A percentile compares a stretch with the other conserved stretches of the same genome.
phyloP scores from a whole-genome alignment of 2,113 vertebrate genomes.

The Antigone vipio region DNA sequence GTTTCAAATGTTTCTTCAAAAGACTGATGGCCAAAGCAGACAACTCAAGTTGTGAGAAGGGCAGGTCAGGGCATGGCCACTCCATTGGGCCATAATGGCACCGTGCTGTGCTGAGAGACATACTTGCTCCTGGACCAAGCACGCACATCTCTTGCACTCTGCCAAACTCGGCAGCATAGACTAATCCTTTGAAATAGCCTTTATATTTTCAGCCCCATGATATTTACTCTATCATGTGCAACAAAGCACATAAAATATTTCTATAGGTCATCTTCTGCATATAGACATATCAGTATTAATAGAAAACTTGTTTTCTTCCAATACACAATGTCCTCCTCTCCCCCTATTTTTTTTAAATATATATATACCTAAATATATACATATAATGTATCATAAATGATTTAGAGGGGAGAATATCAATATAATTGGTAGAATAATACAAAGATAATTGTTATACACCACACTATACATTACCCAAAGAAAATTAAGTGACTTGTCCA shows the following conservation, averaged over 20 bases:
- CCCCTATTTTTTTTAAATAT: too few relatives aligned
- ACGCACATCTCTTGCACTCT: neutral
- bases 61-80: neutral
- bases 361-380: neutral
- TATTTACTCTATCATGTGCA: neutral
- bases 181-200: neutral
- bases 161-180: neutral
- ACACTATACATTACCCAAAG: neutral
- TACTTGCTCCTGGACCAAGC: too few relatives aligned
- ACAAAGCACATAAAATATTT: neutral
- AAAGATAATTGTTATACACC: neutral
- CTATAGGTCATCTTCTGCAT: neutral
- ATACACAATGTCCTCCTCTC: neutral
- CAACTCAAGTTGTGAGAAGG: neutral
- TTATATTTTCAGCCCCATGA: neutral
- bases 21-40: neutral
- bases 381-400: neutral
- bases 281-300: neutral
- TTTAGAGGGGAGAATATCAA: neutral
- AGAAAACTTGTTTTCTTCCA: neutral
- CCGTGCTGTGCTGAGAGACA: accelerated
- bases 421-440: neutral
- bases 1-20: neutral
- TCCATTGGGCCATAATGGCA: neutral
- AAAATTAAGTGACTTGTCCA: neutral